Percentiles rank a stretch among this genome's conserved stretches.
These are phyloP conservation scores for Scaeva pyrastri DNA, from an alignment of 2,888 invertebrate genomes.

Conservation along the genomic window DNA sequence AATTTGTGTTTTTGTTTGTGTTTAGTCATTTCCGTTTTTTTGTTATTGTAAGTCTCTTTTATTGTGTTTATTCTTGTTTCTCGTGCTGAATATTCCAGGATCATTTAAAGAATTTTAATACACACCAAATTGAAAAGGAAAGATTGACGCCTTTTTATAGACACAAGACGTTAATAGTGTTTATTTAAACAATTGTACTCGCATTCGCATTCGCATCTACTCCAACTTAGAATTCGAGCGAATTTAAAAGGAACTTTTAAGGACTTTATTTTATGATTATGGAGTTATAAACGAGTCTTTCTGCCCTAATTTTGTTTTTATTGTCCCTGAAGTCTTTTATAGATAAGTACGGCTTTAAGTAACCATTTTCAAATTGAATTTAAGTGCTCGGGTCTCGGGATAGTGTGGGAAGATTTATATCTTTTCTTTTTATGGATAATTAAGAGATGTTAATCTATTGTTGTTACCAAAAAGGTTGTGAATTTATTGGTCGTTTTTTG, in stretches of 20 bases:
- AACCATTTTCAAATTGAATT: conserved; percentile 21
- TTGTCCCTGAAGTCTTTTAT: not conserved
- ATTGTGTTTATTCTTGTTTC: not conserved
- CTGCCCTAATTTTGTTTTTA: not conserved
- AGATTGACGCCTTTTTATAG: conserved; percentile 32
- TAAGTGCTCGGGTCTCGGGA: not conserved
- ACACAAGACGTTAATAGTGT: conserved; percentile 30
- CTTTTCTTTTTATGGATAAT: not conserved
- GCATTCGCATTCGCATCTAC: not conserved
- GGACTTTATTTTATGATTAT: conserved; percentile 25
- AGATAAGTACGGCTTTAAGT: not conserved
- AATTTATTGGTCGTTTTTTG: no score
- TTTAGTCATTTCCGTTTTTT: not conserved
- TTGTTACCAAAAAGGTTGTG: no score
- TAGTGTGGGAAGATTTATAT: not conserved
- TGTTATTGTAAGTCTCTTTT: conserved; percentile 6
- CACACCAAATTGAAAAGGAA: conserved; percentile 14
- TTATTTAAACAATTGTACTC: conserved; percentile 24
- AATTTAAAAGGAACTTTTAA: not conserved
- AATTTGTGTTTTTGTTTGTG: not conserved
- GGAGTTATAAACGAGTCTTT: not conserved
- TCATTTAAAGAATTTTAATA: conserved; percentile 24
- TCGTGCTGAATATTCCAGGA: conserved; percentile 4
- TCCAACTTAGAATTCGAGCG: not conserved
- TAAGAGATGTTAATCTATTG: not conserved